Base-by-base conservation (phyloP, 64 coral and sea anemone genomes). In the Dendrophyllia cribrosa region DNA sequence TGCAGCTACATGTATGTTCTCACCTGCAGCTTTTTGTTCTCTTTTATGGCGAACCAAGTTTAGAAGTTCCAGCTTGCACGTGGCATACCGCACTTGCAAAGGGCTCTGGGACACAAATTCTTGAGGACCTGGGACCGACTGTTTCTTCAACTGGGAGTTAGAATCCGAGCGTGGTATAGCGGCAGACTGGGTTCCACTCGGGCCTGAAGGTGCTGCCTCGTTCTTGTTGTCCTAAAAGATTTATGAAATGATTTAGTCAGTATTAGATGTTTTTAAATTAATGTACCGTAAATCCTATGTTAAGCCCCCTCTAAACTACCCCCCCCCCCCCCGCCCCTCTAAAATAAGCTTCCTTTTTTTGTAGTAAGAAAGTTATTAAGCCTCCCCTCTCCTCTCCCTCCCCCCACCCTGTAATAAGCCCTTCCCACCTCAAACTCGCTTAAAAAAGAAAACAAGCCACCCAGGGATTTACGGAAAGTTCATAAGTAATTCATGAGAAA, bases 1-100 rank as follows among this genome's bases (percentile, higher is more conserved):
- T 61, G 74, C 69, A 47, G 24, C 19, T 26, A 91, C 25, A 7
- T 56, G 53, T 56, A 7, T 23, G 23, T 13, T 20, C 6, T 68
- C 83, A 99, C 97, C 97, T 75, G 91, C 88, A 43, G 91, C 78
- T 74, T 93, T 85, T 65, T 94, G 94, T 34, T 99, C 97, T 51
- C 97, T 89, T 76, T 99, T 99, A 70, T 99, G 97, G 43, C 83
- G 64, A 10, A 99, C 97, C 10, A 99, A 74, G 52, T 96, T 93
- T 25, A 76, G 69, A 12, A 99, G 77, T 34, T 96, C 91, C 23
- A 93, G 49, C 63, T 94, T 99, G 20, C 94, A 99, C 9, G 55
- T 70, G n/a, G 96, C 90, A 81, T 86, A 98, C 59, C 90, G 53
- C 49, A 90, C 87, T 15, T 96, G 86, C 81, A 90, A 68, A 68